Evolutionary conservation across 2,888 invertebrate genomes (phyloP).

Genomic region (Cantharis nigra): DNA sequence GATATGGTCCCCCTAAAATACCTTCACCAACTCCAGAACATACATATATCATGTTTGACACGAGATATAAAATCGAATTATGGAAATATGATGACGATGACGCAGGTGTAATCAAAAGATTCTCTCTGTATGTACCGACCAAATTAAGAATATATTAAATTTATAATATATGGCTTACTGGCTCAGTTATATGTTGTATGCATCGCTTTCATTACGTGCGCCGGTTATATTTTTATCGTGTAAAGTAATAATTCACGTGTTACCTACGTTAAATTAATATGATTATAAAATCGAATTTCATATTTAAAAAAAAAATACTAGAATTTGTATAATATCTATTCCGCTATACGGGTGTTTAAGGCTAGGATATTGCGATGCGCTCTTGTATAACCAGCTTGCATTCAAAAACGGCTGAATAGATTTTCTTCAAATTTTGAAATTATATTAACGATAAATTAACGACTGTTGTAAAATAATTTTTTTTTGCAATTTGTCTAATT

Average conservation of each 20-base stretch:
- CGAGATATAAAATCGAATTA: slow-evolving; percentile 30
- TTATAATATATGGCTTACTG: slow-evolving; percentile 21
- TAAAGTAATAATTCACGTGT: not conserved
- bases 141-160: slow-evolving; percentile 28
- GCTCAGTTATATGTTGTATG: slow-evolving; percentile 13
- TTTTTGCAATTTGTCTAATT: too few relatives aligned
- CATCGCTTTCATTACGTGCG: slow-evolving; percentile 11
- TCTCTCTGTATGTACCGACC: slow-evolving; percentile 23
- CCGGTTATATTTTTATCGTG: not conserved
- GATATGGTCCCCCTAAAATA: slow-evolving; percentile 4
- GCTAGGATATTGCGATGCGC: too few relatives aligned
- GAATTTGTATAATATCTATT: not conserved
- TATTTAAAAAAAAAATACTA: not conserved
- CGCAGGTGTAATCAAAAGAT: slow-evolving; percentile 32
- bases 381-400: too few relatives aligned
- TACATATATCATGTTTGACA: slow-evolving; percentile 29
- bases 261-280: not conserved
- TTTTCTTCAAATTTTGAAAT: too few relatives aligned
- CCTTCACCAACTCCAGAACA: not conserved
- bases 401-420: too few relatives aligned
- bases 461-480: too few relatives aligned
- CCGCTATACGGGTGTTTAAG: not conserved
- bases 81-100: slow-evolving; percentile 28
- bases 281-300: not conserved
- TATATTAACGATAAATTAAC: too few relatives aligned